phyloP scores from a whole-genome alignment of 2,113 vertebrate genomes.

The Cinclus cinclus region DNA sequence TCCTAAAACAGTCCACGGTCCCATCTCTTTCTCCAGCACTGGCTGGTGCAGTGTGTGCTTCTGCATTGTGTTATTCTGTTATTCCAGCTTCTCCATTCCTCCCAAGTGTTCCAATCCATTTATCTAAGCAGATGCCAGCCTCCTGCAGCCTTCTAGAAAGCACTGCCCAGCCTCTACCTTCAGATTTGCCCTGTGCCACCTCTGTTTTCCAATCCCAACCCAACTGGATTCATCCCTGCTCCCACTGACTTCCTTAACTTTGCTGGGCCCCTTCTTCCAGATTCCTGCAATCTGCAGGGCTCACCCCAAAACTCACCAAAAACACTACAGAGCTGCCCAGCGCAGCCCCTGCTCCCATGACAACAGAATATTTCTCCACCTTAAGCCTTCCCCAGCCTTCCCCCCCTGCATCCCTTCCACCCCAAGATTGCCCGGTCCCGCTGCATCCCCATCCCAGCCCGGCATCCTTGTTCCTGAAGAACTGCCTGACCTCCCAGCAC shows the following conservation, averaged over 20 bases:
- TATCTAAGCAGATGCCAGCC: not conserved
- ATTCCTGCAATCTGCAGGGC: not conserved
- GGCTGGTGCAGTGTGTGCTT: not conserved
- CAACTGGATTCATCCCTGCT: not conserved
- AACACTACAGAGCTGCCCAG: rapidly evolving
- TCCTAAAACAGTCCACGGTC: not conserved
- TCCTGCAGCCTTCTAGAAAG: not conserved
- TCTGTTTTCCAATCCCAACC: not conserved
- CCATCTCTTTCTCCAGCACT: rapidly evolving
- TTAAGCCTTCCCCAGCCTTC: not conserved
- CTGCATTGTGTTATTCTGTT: no score
- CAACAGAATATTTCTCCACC: not conserved
- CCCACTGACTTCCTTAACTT: not conserved
- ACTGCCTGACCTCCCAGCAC: not conserved
- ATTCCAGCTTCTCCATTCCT: not conserved
- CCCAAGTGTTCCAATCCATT: not conserved
- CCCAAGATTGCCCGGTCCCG: not conserved
- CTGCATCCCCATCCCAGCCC: not conserved
- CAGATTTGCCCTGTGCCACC: not conserved
- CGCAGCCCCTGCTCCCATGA: not conserved
- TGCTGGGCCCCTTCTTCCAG: not conserved
- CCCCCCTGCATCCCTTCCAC: not conserved
- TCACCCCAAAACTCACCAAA: not conserved
- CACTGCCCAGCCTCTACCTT: not conserved
- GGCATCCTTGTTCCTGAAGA: not conserved